Percentiles rank a stretch among this genome's conserved stretches.
Conservation (phyloP, 2,113 vertebrate genomes). For the Nycticryphes semicollaris region DNA sequence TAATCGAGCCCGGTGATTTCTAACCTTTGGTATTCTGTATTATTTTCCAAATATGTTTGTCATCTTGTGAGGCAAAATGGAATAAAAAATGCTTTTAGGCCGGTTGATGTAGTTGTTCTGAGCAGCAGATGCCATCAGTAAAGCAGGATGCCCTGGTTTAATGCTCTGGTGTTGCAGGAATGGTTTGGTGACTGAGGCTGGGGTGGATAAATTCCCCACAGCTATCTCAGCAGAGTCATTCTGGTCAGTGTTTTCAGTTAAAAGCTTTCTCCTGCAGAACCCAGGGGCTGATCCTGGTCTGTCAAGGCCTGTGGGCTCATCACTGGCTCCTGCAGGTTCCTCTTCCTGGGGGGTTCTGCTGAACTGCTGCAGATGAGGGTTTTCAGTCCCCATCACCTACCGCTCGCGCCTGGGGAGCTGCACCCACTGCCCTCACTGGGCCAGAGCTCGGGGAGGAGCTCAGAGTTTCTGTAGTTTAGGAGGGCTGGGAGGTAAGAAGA, state of each 20-base stretch:
- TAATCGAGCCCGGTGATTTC: background rate
- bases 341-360: too few relatives aligned
- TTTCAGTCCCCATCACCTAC: background rate
- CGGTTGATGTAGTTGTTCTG: background rate
- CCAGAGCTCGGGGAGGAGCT: too few relatives aligned
- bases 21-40: background rate
- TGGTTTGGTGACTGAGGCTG: background rate
- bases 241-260: background rate
- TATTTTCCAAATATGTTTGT: background rate
- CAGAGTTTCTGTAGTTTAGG: background rate
- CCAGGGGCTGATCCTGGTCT: background rate
- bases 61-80: too few relatives aligned
- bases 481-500: background rate
- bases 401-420: background rate
- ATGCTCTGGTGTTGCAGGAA: accelerated
- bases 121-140: background rate
- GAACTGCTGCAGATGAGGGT: background rate
- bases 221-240: background rate
- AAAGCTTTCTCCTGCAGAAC: background rate
- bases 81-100: background rate
- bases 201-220: background rate
- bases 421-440: accelerated
- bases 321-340: too few relatives aligned
- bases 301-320: background rate
- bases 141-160: background rate